A percentile compares a stretch with the other conserved stretches of the same genome.
phyloP scores from a whole-genome alignment of 2,797 vertebrate genomes.

The Eulemur albifrons region DNA sequence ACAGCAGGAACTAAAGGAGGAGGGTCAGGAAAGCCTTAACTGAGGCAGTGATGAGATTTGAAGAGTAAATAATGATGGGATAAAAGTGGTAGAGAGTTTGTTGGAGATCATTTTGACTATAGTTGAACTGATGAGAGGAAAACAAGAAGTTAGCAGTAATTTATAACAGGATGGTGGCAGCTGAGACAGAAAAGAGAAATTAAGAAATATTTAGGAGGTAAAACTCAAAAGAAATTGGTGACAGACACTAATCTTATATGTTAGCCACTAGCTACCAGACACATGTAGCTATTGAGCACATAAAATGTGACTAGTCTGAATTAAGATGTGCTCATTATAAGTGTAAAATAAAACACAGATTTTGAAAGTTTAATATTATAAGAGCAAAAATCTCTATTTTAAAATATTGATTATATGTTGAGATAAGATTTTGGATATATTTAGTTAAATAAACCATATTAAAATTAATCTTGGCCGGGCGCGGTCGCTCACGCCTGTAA shows the following conservation, averaged over 20 bases:
- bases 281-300: neutral
- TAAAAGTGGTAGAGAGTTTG: neutral
- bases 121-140: neutral
- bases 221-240: neutral
- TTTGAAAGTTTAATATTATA: neutral
- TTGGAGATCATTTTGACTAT: neutral
- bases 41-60: neutral
- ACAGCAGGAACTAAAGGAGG: neutral
- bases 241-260: neutral
- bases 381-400: neutral
- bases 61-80: neutral
- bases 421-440: neutral
- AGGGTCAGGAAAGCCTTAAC: neutral
- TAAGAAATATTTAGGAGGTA: neutral
- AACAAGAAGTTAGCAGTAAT: neutral
- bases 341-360: neutral
- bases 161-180: neutral
- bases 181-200: neutral
- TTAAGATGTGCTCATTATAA: neutral
- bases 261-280: neutral
- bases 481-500: no score
- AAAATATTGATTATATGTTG: neutral
- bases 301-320: neutral
- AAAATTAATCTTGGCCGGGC: no score
- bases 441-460: neutral